Conservation (phyloP, 2,888 invertebrate species). For the Luffia ferchaultella region DNA sequence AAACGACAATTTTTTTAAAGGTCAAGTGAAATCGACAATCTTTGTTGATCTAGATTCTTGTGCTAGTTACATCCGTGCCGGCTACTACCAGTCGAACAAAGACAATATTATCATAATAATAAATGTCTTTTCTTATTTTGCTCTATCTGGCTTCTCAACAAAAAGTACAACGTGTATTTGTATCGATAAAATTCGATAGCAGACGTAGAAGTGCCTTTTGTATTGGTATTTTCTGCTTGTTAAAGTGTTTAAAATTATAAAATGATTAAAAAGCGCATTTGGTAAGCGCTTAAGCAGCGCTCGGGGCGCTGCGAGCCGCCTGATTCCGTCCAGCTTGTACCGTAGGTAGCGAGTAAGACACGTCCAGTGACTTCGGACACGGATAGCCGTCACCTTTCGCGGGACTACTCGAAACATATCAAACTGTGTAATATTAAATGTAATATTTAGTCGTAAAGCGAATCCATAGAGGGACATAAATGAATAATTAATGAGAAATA, state of each 20-base stretch:
- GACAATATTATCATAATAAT: no score
- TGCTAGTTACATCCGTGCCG: no score
- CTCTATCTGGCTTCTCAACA: not conserved
- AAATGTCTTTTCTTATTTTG: not conserved
- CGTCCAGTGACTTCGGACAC: constrained; percentile 66
- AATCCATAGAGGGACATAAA: constrained; percentile 64
- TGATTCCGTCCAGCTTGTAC: constrained; percentile 65
- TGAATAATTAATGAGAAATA: constrained; percentile 26
- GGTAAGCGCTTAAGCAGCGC: not conserved
- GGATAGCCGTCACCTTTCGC: constrained; percentile 64
- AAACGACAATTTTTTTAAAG: no score
- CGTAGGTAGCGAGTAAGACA: constrained; percentile 67
- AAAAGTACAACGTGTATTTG: not conserved
- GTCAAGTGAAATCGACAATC: no score
- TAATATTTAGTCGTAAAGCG: constrained; percentile 57
- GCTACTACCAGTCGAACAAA: no score
- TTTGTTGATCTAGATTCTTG: no score
- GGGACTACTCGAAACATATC: constrained; percentile 79
- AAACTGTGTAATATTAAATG: constrained; percentile 70
- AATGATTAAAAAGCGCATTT: no score
- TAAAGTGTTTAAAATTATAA: no score
- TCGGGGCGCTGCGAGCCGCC: constrained; percentile 45
- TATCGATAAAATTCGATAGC: not conserved
- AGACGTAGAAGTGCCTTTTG: not conserved
- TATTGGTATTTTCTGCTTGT: not conserved